These are phyloP conservation scores for Chaetorhynchus papuensis DNA, from an alignment of 2,113 vertebrate species.

Conservation along the genomic window DNA sequence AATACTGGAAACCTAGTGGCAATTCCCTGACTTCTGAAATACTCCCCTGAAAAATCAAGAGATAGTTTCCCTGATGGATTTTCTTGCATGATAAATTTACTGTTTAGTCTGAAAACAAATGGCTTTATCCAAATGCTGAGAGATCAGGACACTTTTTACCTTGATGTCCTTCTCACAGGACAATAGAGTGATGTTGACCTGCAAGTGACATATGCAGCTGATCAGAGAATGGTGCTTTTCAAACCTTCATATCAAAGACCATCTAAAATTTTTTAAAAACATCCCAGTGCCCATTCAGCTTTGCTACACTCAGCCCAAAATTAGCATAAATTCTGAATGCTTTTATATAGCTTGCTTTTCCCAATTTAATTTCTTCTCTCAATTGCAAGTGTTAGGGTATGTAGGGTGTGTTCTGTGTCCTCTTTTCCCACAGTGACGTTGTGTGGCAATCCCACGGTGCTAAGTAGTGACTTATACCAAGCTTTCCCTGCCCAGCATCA, in stretches of 20 bases:
- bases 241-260: not conserved
- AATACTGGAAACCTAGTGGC: not conserved
- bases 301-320: not conserved
- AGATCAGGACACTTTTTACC: not conserved
- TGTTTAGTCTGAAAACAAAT: not conserved
- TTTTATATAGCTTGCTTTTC: not conserved
- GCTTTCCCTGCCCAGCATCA: not conserved
- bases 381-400: not conserved
- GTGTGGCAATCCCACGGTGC: not conserved
- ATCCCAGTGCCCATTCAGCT: not conserved
- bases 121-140: not conserved
- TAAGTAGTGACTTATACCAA: not conserved
- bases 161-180: not conserved
- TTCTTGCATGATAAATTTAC: not conserved
- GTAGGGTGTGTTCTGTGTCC: not conserved
- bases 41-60: not conserved
- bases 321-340: not conserved
- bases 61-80: not conserved
- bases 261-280: not conserved
- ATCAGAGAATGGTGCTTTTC: not conserved
- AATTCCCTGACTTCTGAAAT: not conserved
- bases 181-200: not conserved
- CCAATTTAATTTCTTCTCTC: not conserved
- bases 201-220: not conserved
- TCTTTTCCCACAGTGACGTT: not conserved